Conservation (phyloP, 2,797 vertebrate species). For the Chaenodraco wilsoni region DNA sequence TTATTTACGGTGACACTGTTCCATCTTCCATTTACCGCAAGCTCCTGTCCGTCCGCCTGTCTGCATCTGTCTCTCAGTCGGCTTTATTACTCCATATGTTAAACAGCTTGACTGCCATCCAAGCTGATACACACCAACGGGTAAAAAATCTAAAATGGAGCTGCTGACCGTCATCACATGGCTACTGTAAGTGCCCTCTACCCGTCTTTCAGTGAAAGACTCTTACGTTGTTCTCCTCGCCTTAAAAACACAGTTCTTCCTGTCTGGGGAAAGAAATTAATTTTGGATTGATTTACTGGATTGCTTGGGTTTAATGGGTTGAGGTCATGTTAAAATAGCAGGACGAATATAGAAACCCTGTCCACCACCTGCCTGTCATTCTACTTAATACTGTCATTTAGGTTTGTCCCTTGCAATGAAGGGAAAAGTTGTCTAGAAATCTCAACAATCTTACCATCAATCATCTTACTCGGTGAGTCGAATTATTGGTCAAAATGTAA, state of each 20-base stretch:
- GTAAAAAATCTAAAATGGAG: not conserved
- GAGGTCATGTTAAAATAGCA: conserved; percentile 12
- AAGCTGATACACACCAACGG: not conserved
- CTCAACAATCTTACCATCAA: not conserved
- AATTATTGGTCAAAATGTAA: conserved; percentile 4
- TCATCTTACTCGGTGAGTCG: not conserved
- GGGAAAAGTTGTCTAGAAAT: conserved; percentile 4
- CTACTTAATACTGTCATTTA: conserved; percentile 39
- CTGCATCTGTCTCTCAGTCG: conserved; percentile 11
- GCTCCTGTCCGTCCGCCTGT: conserved; percentile 47
- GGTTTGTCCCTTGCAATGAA: conserved; percentile 7
- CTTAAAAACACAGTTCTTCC: conserved; percentile 13
- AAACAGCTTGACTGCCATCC: conserved; percentile 9
- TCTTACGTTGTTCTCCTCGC: conserved; percentile 2
- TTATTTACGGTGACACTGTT: conserved; percentile 67
- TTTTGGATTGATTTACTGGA: conserved; percentile 24
- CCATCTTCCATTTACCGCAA: conserved; percentile 46
- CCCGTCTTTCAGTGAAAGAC: too few relatives aligned
- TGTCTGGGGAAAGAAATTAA: conserved; percentile 33
- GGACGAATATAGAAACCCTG: conserved; percentile 27
- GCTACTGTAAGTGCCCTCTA: conserved; percentile 2
- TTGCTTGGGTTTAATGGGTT: conserved; percentile 13
- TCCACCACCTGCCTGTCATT: conserved; percentile 14
- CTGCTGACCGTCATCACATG: conserved; percentile 5
- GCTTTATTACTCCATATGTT: conserved; percentile 30